Base-by-base conservation (phyloP, 2,797 vertebrate genomes). In the Lophius americanus region DNA sequence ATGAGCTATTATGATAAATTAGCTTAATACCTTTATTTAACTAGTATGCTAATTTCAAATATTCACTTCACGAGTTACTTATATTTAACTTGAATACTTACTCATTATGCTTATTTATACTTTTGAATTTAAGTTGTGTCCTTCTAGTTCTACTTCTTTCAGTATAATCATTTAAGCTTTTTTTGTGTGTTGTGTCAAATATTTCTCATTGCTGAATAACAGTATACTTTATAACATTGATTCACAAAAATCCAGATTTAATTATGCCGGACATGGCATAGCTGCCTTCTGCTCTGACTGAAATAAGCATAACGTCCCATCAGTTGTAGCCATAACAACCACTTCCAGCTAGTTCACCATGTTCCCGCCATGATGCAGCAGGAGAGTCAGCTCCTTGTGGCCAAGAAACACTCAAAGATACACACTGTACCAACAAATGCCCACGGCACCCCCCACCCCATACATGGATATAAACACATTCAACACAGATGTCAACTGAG, bases 241-340 rank as follows among this genome's bases (percentile, higher is more conserved):
- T 14, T 53, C 51, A 38, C 13, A 53, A 38, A 7, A 14, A 38
- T 35, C n/a, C 13, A 23, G 23, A 23, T 23, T 2, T 23, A 23
- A 8, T 48, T 46, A 39, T 63, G 50, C 4, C 53, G 58, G 66
- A 74, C 57, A 51, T 32, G 14, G 53, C 62, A 68, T 61, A 5
- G 7, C 70, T 82, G 75, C 68, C 66, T 60, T 32, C 75, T 9
- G 51, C 80, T 68, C 23, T 6, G 53, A 51, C 64, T 73, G 66
- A 75, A 81, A 82, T 69, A 81, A 79, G 57, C 59, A 38, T 48
- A 74, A 54, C 11, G 57, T 69, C 63, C 76, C 44, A 37, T 70
- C 73, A 64, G 23, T 64, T 51, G 83, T 89, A 85, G 69, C 88
- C 66, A 73, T 68, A 66, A 83, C 73, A 90, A 92, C 89, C 53